Evolutionary conservation across 2,888 invertebrate genomes (phyloP), one percentile per base, ranked within the genome.

Genomic region (Polymixis flavicincta): DNA sequence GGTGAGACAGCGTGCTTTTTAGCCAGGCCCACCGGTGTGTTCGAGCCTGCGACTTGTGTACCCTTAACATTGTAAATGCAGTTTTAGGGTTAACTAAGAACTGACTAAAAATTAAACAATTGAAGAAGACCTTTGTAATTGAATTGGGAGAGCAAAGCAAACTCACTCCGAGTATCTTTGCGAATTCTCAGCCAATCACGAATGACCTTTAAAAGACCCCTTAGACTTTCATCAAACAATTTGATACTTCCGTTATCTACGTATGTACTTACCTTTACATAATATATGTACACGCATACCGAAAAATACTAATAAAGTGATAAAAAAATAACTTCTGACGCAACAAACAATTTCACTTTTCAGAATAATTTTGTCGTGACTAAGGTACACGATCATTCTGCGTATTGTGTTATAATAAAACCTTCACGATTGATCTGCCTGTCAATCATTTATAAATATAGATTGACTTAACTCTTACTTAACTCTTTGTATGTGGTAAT

Each of bases 291-390:
- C 69, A 69, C 50, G 45, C n/a, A 69, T n/a, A 52, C 54, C 48
- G 13, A 66, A 60, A 71, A 57, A 48, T 48, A 70, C 37, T 67
- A 74, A 76, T 64, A 50, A 28, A 54, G 25, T 78, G 70, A 64
- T 64, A 69, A 74, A 78, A 37, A 68, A 45, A 32, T 52, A 55
- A 70, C 19, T 63, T 32, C 11, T 82, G 69, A 87, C 64, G 85
- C 42, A 87, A 87, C n/a, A 65, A 60, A 50, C 50, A 79, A 80
- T 89, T 89, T 89, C 89, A 89, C 89, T 89, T 88, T 86, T 87
- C 74, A 0, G 25, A 64, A 55, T 17, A 42, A 57, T 63, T 73
- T 19, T 66, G 67, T 88, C 89, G 89, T 89, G 89, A 89, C 82
- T 74, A 8, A 32, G 42, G 22, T 0, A 69, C 84, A 85, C 78